Base-by-base conservation (phyloP, 2,113 vertebrate genomes). In the Protobothrops flavoviridis region DNA sequence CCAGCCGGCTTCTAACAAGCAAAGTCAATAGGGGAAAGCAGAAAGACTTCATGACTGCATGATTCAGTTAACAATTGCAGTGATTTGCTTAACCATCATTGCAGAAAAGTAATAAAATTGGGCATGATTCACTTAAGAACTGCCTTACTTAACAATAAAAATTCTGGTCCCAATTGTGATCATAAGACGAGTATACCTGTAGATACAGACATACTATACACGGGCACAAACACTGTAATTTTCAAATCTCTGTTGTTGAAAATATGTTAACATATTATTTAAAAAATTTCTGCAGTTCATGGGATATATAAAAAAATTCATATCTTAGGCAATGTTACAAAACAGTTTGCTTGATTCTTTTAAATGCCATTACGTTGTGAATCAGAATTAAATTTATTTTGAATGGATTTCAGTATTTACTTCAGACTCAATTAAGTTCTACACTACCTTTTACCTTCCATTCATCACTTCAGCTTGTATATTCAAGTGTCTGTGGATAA, bases 231-330 rank as follows among this genome's bases (percentile, higher is more conserved):
- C 61, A 69, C 12, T 91, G 24, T 90, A 93, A 91, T 45, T 91
- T 56, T 87, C 92, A 96, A 95, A 55, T 21, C 95, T 81, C 92
- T 50, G 87, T 86, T 95, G 87, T 87, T 95, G 93, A 95, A 93
- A 61, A 64, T 59, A 95, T 92, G n/a, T 10, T 95, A 93, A 96
- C 64, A 5, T 85, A 11, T 93, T 88, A 92, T 88, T 93, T 95
- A 5, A 95, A 91, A 56, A 74, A 64, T 92, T 69, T 92, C 1
- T 1, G 20, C 85, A 91, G 23, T 94, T 95, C 91, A 87, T 52
- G 9, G 64, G 39, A 74, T 87, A 64, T 50, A 86, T 61, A 11
- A 57, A 91, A 91, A 13, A 50, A 39, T 86, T 64, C 69, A 87
- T 23, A 7, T 86, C 23, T 90, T 85, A 43, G 57, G 20, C 10